A percentile compares a stretch with the other conserved stretches of the same genome.
phyloP scores from a whole-genome alignment of 2,888 invertebrate species.

The Disparrhopalites patrizii region DNA sequence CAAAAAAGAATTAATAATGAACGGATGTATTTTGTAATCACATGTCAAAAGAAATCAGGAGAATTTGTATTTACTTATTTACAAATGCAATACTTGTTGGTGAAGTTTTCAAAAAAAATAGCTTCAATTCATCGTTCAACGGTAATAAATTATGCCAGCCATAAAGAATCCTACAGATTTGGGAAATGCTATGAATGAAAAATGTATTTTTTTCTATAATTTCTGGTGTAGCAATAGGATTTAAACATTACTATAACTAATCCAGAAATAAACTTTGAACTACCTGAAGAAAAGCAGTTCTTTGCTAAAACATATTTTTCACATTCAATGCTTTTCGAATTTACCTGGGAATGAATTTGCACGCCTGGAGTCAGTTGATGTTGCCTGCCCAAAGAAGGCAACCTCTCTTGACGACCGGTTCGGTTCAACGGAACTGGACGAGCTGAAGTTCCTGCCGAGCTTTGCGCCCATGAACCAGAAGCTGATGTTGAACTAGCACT shows the following conservation, averaged over 20 bases:
- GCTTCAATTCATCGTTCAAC: no score
- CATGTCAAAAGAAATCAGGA: slow-evolving; percentile 15
- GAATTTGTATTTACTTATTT: background rate
- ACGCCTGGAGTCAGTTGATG: slow-evolving; percentile 35
- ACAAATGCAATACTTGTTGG: no score
- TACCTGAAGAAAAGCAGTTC: no score
- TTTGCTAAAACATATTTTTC: no score
- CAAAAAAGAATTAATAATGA: slow-evolving; percentile 16
- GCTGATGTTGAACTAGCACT: slow-evolving; percentile 13
- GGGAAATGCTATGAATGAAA: no score
- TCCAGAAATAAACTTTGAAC: background rate
- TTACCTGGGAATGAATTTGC: slow-evolving; percentile 19
- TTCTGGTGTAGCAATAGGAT: no score
- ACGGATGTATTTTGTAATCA: no score
- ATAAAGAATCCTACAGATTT: no score
- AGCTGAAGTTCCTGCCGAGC: slow-evolving; percentile 8
- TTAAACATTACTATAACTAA: no score
- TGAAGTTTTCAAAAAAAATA: no score
- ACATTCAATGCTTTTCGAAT: background rate
- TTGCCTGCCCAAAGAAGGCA: slow-evolving; percentile 41
- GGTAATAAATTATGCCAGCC: no score
- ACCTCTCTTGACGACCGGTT: slow-evolving; percentile 35
- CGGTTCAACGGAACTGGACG: slow-evolving; percentile 23
- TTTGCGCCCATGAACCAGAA: slow-evolving; percentile 11
- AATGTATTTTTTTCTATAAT: no score